Conservation (phyloP, 2,888 invertebrate species). For the Campaea margaritaria region DNA sequence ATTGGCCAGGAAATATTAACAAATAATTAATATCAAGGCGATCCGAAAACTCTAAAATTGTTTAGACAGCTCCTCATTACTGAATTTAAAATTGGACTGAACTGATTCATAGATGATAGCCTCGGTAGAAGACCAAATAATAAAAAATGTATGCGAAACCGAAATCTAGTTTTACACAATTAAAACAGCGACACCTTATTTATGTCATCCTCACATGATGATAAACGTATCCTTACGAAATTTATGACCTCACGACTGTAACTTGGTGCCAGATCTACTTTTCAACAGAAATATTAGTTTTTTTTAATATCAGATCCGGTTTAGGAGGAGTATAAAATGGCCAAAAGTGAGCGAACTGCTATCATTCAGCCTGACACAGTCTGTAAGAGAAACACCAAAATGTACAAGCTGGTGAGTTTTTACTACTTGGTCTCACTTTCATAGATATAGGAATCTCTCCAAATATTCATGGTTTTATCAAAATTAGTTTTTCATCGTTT, state of each 20-base stretch:
- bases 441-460: neutral
- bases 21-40: too few relatives aligned
- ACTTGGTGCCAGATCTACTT: constrained; percentile 15
- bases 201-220: constrained; percentile 13
- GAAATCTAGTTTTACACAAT: constrained; percentile 7
- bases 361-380: constrained; percentile 39
- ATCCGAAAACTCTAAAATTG: too few relatives aligned
- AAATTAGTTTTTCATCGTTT: too few relatives aligned
- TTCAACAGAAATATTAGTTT: constrained; percentile 10
- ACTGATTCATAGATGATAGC: constrained; percentile 7
- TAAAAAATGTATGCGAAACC: neutral
- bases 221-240: constrained; percentile 8
- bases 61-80: too few relatives aligned
- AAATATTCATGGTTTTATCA: too few relatives aligned
- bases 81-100: neutral
- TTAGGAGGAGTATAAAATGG: constrained; percentile 25
- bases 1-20: too few relatives aligned
- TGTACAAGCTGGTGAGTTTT: constrained; percentile 55
- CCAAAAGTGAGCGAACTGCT: constrained; percentile 6
- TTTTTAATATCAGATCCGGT: constrained; percentile 22
- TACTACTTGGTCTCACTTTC: constrained; percentile 3
- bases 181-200: constrained; percentile 15
- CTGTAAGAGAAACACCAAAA: constrained; percentile 40
- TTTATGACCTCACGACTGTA: constrained; percentile 10
- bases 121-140: constrained; percentile 2